Conservation (phyloP, 2,888 invertebrate species). For the Oscheius myriophilus region DNA sequence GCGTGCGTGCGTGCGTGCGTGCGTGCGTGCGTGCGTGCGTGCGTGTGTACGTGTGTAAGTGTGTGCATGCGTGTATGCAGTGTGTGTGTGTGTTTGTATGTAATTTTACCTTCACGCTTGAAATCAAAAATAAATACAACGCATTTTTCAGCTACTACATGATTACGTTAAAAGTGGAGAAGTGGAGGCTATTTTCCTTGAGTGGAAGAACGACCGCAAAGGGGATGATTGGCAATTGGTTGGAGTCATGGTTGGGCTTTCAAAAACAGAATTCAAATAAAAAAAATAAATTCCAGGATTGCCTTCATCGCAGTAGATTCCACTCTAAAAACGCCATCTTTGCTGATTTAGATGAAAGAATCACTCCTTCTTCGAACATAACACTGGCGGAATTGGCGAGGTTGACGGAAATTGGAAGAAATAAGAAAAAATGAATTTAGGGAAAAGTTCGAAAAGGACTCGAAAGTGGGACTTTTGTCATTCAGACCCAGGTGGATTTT, state of each 20-base stretch:
- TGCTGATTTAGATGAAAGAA: constrained; percentile 24
- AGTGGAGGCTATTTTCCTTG: constrained; percentile 11
- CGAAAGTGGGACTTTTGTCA: constrained; percentile 2
- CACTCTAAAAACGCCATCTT: constrained; percentile 12
- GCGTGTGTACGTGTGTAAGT: too few species aligned
- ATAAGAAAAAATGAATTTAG: not conserved
- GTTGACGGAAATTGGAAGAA: not conserved
- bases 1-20: too few species aligned
- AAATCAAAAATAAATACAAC: not conserved
- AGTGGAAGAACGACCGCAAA: not conserved
- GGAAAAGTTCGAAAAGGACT: constrained; percentile 4
- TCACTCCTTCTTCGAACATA: constrained; percentile 1
- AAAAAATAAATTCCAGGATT: constrained; percentile 28
- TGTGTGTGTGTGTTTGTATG: too few species aligned
- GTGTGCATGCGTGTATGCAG: too few species aligned
- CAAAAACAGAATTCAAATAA: too few species aligned
- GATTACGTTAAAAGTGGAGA: constrained; percentile 15
- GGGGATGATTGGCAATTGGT: constrained; percentile 12
- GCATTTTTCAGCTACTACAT: constrained; percentile 11
- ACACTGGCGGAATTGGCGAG: not conserved
- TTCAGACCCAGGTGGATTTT: constrained; percentile 20
- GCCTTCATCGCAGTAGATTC: constrained; percentile 4
- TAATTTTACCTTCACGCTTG: too few species aligned
- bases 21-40: too few species aligned
- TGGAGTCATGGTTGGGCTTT: constrained; percentile 4